Conservation (phyloP, 2,113 vertebrate species). For the Noturus placidus region DNA sequence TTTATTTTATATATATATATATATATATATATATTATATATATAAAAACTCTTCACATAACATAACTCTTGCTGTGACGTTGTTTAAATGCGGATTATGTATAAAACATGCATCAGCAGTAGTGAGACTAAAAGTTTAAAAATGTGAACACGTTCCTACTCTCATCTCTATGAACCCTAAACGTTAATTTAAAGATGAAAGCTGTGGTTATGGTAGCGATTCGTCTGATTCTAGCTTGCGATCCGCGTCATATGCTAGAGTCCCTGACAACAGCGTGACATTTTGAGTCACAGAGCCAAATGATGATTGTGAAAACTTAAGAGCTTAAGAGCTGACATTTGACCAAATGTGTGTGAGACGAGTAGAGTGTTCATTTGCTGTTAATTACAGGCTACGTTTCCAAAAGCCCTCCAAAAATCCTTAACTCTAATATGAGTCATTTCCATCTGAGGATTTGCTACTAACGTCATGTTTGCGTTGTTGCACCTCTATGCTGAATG, state of each 20-base stretch:
- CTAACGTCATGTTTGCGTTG: not conserved
- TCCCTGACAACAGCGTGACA: not conserved
- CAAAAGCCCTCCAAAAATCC: not conserved
- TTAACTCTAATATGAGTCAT: not conserved
- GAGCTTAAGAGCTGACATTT: conserved; percentile 15
- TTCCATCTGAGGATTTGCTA: not conserved
- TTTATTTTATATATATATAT: too few species aligned
- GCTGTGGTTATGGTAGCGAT: not conserved
- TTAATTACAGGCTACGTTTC: conserved; percentile 16
- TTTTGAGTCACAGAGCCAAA: not conserved
- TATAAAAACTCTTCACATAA: not conserved
- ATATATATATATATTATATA: too few species aligned
- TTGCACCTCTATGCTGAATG: not conserved
- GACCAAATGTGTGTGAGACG: not conserved
- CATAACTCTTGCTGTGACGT: not conserved
- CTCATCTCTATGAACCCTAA: not conserved
- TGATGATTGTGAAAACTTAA: conserved; percentile 8
- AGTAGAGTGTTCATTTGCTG: conserved; percentile 1
- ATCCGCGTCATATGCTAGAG: not conserved
- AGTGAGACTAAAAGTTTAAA: not conserved
- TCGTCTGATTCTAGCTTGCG: not conserved
- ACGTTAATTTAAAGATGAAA: not conserved
- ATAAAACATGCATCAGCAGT: not conserved
- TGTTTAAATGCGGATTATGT: not conserved
- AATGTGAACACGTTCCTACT: not conserved